These are phyloP conservation scores for Gambelia wislizenii DNA, from an alignment of 2,797 vertebrate species.

Conservation along the genomic window DNA sequence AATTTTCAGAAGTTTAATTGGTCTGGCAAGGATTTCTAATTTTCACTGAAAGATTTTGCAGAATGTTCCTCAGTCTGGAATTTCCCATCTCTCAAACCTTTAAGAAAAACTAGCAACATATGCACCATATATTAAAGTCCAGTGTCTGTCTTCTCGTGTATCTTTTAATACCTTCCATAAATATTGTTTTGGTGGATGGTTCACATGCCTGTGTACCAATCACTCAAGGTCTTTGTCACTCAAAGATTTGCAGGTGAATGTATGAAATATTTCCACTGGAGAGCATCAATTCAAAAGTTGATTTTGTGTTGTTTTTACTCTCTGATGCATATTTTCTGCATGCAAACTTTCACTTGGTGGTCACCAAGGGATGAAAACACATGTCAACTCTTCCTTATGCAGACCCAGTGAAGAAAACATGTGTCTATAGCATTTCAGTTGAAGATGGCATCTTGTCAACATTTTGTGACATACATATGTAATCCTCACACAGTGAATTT, in stretches of 20 bases:
- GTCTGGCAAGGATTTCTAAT: not conserved
- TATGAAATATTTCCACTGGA: not conserved
- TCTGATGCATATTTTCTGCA: not conserved
- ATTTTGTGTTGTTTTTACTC: not conserved
- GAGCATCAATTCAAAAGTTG: not conserved
- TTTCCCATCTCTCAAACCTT: not conserved
- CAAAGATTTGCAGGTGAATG: not conserved
- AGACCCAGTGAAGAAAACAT: not conserved
- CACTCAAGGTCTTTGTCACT: not conserved
- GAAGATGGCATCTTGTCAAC: not conserved
- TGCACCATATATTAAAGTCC: not conserved
- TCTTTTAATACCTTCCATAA: not conserved
- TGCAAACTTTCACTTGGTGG: not conserved
- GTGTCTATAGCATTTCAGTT: not conserved
- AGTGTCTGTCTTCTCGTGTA: not conserved
- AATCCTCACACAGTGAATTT: no score
- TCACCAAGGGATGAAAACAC: not conserved
- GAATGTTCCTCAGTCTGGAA: not conserved
- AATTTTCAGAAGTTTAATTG: not conserved
- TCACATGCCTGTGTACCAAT: not conserved
- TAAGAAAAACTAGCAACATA: not conserved
- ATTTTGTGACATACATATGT: not conserved
- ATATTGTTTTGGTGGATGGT: not conserved
- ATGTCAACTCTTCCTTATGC: not conserved
- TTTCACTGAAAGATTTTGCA: not conserved